Evolutionary conservation across 2,888 invertebrate genomes (phyloP).

Genomic region (Hoplodrina blanda): DNA sequence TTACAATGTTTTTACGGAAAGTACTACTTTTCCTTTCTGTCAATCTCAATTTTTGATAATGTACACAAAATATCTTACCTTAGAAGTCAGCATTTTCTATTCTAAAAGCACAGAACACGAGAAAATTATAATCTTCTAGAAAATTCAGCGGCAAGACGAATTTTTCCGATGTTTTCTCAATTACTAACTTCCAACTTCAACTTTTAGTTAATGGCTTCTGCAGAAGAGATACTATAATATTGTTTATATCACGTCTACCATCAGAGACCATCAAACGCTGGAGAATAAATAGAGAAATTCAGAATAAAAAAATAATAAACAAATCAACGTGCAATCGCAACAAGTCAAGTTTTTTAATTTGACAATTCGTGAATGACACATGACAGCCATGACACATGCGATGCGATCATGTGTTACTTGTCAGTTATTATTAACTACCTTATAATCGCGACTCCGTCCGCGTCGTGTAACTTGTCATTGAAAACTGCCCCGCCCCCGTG

Average conservation of each 20-base stretch:
- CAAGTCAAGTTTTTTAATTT: not conserved
- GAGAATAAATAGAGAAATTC: not conserved
- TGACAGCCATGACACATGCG: not conserved
- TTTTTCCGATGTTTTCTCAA: conserved; percentile 47
- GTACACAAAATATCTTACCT: conserved; percentile 42
- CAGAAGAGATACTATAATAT: not conserved
- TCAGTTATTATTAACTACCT: no score
- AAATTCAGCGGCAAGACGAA: not conserved
- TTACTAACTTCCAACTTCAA: not conserved
- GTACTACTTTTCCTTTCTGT: not conserved
- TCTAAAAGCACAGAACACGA: conserved; percentile 7
- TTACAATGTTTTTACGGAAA: not conserved
- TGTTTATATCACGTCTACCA: not conserved
- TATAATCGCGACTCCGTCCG: no score
- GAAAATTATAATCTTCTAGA: conserved; percentile 9
- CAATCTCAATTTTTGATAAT: not conserved
- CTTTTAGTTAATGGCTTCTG: not conserved
- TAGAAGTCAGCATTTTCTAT: conserved; percentile 56
- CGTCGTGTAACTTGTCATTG: no score
- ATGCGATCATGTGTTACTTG: no score
- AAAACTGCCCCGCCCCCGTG: no score
- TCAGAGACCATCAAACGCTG: not conserved
- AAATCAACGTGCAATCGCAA: conserved; percentile 27
- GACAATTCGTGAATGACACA: not conserved
- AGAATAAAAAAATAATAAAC: conserved; percentile 30